Evolutionary conservation across 2,113 vertebrate genomes (phyloP).

Genomic region (Hypomesus transpacificus): DNA sequence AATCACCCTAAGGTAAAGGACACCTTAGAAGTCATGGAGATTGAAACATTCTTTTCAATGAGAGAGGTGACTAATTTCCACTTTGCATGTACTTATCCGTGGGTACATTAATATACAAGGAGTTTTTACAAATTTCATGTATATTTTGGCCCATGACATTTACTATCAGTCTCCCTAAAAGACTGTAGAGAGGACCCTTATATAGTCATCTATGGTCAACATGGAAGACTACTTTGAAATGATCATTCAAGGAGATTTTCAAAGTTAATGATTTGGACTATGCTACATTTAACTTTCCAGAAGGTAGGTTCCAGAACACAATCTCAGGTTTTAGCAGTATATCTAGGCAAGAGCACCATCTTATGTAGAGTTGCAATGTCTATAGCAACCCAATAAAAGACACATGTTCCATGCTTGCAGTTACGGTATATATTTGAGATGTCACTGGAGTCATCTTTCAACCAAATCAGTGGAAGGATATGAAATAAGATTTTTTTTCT

Average conservation of each 20-base stretch:
- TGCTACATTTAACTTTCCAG: not conserved
- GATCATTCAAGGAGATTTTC: conserved; percentile 42
- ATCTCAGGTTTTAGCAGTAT: conserved; percentile 3
- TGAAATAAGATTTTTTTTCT: not conserved
- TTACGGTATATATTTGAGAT: too few relatives aligned
- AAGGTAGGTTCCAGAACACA: not conserved
- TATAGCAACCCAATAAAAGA: too few relatives aligned
- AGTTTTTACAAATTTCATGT: not conserved
- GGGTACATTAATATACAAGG: not conserved
- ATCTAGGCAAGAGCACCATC: too few relatives aligned
- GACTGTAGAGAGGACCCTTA: not conserved
- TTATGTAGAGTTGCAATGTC: too few relatives aligned
- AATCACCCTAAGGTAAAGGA: conserved; percentile 34
- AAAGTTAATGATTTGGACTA: conserved; percentile 5
- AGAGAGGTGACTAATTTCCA: conserved; percentile 34
- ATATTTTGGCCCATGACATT: not conserved
- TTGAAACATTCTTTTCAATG: conserved; percentile 18
- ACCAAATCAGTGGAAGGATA: not conserved
- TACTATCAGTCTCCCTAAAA: not conserved
- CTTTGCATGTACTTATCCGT: conserved; percentile 3
- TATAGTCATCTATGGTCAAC: not conserved
- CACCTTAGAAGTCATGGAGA: conserved; percentile 30
- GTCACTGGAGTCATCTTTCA: too few relatives aligned
- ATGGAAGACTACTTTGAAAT: conserved; percentile 37
- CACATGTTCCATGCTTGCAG: not conserved